Conservation (phyloP, 2,888 invertebrate genomes). For the Pogonocherus hispidulus region DNA sequence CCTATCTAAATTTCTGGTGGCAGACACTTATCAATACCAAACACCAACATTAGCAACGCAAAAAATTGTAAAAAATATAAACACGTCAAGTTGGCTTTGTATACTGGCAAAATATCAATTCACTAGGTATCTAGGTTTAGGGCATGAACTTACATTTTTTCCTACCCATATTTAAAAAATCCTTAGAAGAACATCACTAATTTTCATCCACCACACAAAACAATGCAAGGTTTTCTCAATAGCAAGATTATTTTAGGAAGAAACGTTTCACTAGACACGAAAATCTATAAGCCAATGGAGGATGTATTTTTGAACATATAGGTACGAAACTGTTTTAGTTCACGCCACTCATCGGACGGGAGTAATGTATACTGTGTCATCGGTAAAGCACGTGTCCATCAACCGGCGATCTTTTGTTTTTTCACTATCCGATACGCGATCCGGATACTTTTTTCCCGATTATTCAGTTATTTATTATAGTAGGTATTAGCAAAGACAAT, state of each 20-base stretch:
- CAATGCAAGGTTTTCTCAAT: neutral
- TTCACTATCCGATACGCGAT: neutral
- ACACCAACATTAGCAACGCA: neutral
- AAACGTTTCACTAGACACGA: constrained; percentile 1
- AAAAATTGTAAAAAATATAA: neutral
- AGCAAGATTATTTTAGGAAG: neutral
- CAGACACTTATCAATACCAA: neutral
- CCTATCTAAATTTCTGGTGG: too few relatives aligned
- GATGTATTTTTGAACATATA: neutral
- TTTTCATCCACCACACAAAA: neutral
- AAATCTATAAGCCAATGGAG: neutral
- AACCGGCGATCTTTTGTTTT: neutral
- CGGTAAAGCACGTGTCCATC: neutral
- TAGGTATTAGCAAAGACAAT: too few relatives aligned
- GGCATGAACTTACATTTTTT: constrained; percentile 24
- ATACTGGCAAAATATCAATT: constrained; percentile 1
- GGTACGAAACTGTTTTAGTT: neutral
- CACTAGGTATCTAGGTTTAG: neutral
- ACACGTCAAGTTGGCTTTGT: neutral
- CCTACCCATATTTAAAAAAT: constrained; percentile 15
- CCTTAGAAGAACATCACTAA: constrained; percentile 1
- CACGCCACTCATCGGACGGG: neutral
- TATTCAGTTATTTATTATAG: too few relatives aligned
- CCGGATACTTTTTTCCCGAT: neutral
- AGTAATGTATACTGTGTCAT: neutral